These are phyloP conservation scores for Sarcophaga rosellei DNA, from an alignment of 2,888 invertebrate genomes.

Conservation along the genomic window DNA sequence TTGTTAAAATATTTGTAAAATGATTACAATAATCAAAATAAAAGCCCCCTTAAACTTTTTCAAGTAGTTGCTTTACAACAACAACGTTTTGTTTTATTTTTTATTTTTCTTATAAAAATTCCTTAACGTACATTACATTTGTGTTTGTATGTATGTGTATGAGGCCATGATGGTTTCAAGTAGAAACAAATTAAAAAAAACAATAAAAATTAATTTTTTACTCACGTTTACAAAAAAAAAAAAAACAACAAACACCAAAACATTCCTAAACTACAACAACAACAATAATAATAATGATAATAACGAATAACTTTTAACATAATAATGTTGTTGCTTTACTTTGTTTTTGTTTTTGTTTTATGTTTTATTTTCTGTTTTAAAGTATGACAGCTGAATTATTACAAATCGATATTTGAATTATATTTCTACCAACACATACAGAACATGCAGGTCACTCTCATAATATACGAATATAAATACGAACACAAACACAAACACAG, in stretches of 20 bases:
- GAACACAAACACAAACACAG: background rate
- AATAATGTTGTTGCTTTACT: conserved; percentile 38
- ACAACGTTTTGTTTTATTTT: too few relatives aligned
- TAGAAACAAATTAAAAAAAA: conserved; percentile 25
- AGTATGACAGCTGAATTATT: conserved; percentile 79
- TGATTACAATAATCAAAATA: background rate
- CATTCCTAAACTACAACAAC: conserved; percentile 73
- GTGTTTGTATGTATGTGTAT: conserved; percentile 14
- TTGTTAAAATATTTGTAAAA: too few relatives aligned
- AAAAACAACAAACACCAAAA: conserved; percentile 64
- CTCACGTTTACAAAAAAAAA: conserved; percentile 75
- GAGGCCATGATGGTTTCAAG: conserved; percentile 60
- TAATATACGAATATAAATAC: background rate
- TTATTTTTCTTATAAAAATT: conserved; percentile 66
- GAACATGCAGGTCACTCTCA: background rate
- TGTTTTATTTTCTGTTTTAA: conserved; percentile 39
- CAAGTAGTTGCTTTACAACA: background rate
- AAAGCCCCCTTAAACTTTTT: conserved; percentile 24
- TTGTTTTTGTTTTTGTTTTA: background rate
- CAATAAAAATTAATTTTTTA: conserved; percentile 75
- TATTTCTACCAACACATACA: too few relatives aligned
- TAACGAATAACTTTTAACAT: background rate
- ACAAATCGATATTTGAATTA: conserved; percentile 76
- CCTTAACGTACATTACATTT: conserved; percentile 68
- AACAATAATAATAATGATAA: conserved; percentile 23